Evolutionary conservation across 37 sponge, comb jelly and placozoan genomes (phyloP).

Genomic region (Chondrilla cf. caribensis): DNA sequence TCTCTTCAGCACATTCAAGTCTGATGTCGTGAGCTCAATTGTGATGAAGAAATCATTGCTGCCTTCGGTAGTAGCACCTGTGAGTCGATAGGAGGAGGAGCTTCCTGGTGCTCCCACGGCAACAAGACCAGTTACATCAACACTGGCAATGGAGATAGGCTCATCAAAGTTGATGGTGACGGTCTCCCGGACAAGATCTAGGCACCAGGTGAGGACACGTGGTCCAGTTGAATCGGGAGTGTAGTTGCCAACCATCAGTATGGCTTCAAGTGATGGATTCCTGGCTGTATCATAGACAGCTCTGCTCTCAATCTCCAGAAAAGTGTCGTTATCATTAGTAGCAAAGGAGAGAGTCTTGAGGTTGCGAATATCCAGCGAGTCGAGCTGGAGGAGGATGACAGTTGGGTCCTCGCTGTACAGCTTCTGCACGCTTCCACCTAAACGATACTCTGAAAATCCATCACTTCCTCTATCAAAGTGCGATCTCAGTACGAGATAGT

Average conservation of each 20-base stretch:
- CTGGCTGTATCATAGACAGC: slow-evolving; percentile 67
- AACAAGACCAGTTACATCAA: slow-evolving; percentile 65
- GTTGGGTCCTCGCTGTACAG: slow-evolving; percentile 36
- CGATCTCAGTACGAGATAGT: slow-evolving; percentile 55
- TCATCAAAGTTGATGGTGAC: slow-evolving; percentile 79
- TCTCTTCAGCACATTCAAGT: slow-evolving; percentile 76
- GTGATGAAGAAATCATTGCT: slow-evolving; percentile 62
- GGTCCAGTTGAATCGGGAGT: slow-evolving; percentile 77
- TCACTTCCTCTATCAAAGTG: slow-evolving; percentile 8
- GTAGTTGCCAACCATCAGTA: slow-evolving; percentile 49
- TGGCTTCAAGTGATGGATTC: slow-evolving; percentile 29
- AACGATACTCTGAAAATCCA: slow-evolving; percentile 29
- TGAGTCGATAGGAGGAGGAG: slow-evolving; percentile 49
- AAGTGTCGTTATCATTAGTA: slow-evolving; percentile 72
- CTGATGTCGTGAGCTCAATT: slow-evolving; percentile 41
- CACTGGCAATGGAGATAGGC: slow-evolving; percentile 58
- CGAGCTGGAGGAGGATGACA: slow-evolving; percentile 48
- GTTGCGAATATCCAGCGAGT: slow-evolving; percentile 53
- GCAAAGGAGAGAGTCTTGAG: slow-evolving; percentile 77
- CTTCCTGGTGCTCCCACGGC: slow-evolving; percentile 66
- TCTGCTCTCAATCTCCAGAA: slow-evolving; percentile 40
- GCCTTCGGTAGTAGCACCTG: slow-evolving; percentile 62
- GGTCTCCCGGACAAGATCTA: slow-evolving; percentile 60
- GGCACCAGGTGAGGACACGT: slow-evolving; percentile 34
- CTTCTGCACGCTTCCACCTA: slow-evolving; percentile 3